Conservation (phyloP, 1,140 invertebrate species). For the Lordiphosa collinella region DNA sequence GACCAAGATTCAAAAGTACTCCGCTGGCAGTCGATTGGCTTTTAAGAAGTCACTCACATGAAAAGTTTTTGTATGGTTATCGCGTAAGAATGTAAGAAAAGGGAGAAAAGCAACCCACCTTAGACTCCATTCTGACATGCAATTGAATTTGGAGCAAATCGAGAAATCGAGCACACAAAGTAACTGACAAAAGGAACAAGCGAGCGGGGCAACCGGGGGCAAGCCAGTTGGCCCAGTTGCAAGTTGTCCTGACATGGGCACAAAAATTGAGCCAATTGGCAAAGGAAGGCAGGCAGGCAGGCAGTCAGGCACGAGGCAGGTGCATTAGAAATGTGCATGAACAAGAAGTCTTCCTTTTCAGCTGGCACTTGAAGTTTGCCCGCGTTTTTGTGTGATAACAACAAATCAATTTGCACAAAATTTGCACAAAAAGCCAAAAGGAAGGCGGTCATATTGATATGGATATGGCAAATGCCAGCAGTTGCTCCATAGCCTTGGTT, state of each 20-base stretch:
- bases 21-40: constrained; percentile 62
- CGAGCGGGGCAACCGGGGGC: not conserved
- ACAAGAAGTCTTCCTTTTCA: constrained; percentile 18
- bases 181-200: constrained; percentile 5
- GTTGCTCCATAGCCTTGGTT: constrained; percentile 37
- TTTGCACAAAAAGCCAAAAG: constrained; percentile 51
- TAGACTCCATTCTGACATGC: constrained; percentile 30
- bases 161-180: constrained; percentile 48
- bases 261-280: constrained; percentile 71
- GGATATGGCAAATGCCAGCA: constrained; percentile 54
- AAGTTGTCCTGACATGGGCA: constrained; percentile 62
- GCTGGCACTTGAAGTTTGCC: constrained; percentile 33
- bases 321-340: constrained; percentile 72
- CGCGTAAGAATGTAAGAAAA: constrained; percentile 43
- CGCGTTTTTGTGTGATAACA: constrained; percentile 56
- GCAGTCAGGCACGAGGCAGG: constrained; percentile 24
- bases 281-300: constrained; percentile 17
- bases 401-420: constrained; percentile 78
- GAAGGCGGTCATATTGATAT: constrained; percentile 46
- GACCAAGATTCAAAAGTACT: constrained; percentile 12
- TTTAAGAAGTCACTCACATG: constrained; percentile 70
- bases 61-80: constrained; percentile 54
- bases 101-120: not conserved
- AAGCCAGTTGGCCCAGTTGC: constrained; percentile 66
- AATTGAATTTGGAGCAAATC: constrained; percentile 70